Percentiles rank a stretch among this genome's conserved stretches.
These are phyloP conservation scores for Microcebus ravelobensis DNA, from an alignment of 2,113 vertebrate species.

Conservation along the genomic window DNA sequence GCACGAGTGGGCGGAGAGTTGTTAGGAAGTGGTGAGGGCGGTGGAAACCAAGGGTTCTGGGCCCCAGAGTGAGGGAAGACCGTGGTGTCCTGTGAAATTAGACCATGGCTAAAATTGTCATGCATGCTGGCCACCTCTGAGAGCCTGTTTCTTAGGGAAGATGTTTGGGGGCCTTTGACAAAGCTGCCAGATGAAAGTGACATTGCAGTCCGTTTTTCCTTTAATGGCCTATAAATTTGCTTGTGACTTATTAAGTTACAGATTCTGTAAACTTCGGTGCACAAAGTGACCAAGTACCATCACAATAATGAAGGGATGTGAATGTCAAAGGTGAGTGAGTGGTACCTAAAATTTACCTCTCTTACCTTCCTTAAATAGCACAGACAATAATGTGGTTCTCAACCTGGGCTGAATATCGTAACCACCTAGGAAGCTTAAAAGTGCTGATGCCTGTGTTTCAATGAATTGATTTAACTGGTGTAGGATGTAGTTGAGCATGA, in stretches of 20 bases:
- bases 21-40: neutral
- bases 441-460: neutral
- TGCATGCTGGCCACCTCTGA: accelerated
- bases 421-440: neutral
- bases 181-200: neutral
- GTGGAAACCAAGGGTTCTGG: neutral
- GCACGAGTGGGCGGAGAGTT: accelerated
- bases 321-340: neutral
- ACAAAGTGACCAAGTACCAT: neutral
- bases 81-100: neutral
- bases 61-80: too few relatives aligned
- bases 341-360: neutral
- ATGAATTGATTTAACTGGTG: neutral
- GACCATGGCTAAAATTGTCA: too few relatives aligned
- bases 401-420: neutral
- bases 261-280: neutral
- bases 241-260: neutral
- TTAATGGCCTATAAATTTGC: neutral
- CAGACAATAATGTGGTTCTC: neutral
- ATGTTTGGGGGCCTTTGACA: neutral
- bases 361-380: neutral
- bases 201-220: neutral
- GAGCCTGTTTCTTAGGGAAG: neutral
- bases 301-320: neutral
- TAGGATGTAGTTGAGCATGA: neutral